Base-by-base conservation (phyloP, 2,888 invertebrate species). In the Lycaena phlaeas region DNA sequence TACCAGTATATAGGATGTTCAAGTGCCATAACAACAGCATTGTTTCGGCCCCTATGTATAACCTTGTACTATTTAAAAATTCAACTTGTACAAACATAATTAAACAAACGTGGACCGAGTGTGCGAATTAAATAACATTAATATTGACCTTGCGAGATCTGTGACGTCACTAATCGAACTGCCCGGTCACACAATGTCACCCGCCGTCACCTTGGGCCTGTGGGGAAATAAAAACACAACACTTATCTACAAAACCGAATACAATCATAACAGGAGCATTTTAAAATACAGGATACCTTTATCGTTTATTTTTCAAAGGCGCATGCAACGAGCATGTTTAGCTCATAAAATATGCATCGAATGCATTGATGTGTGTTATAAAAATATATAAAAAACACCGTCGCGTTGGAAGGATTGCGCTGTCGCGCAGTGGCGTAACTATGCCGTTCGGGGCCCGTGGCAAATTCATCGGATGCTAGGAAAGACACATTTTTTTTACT, bases 131-230 rank as follows among this genome's bases (percentile, higher is more conserved):
- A 10, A 10, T 27, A 27, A 30, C 30, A 30, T 15, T 30, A 14
- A 30, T 5, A 30, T 10, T 10, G 30, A 30, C 30, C 30, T 30
- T 30, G 30, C 11, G 10, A 30, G 6, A 15, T 14, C 15, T 6
- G 15, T 30, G 30, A 30, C 30, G 30, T 30, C 15, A 30, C 6
- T 30, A 10, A 10, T 14, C 14, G 9, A 29, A n/a, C 29, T 14
- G 14, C 9, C 71, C 76, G 78, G 78, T 76, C 78, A 64, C 54
- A 53, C 72, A 78, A 79, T 70, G 79, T 79, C 77, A 78, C 74
- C 76, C 64, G 29, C 14, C 29, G 14, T 29, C 29, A 29, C 30
- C 30, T 30, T 30, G n/a, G 15, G 30, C 2, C 15, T n/a, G 30
- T 5, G 10, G 14, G 30, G 15, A 15, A 30, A 30, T 15, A 30